Conservation (phyloP, 2,113 vertebrate species). For the Rynchops niger region DNA sequence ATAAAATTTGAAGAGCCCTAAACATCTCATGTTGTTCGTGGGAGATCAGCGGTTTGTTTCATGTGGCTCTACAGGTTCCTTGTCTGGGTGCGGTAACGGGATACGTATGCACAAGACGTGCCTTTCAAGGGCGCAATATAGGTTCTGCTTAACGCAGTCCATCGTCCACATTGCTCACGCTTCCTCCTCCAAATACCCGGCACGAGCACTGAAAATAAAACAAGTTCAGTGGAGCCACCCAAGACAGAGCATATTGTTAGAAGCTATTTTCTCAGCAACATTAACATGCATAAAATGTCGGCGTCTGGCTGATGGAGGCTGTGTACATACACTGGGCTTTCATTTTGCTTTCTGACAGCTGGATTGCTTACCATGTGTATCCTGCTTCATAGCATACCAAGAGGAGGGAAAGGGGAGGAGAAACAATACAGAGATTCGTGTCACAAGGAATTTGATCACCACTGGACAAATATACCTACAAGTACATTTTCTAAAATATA, state of each 20-base stretch:
- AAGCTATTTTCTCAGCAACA: slow-evolving; percentile 13
- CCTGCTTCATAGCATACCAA: not conserved
- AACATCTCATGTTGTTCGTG: slow-evolving; percentile 16
- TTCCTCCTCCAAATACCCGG: not conserved
- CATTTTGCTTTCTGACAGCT: slow-evolving; percentile 41
- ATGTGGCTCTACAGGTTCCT: not conserved
- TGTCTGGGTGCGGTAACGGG: not conserved
- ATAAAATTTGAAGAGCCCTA: slow-evolving; percentile 37
- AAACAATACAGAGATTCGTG: not conserved
- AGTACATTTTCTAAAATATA: not conserved
- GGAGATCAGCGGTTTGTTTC: not conserved
- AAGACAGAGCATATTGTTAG: not conserved
- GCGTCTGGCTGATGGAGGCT: not conserved
- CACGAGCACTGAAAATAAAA: not conserved
- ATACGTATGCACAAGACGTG: not conserved
- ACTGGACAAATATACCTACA: not conserved
- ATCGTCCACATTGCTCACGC: not conserved
- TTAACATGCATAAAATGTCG: slow-evolving; percentile 26
- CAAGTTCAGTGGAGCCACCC: not conserved
- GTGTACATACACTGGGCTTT: not conserved
- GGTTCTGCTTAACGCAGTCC: not conserved
- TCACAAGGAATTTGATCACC: not conserved
- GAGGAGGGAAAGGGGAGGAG: too few species aligned
- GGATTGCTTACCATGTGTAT: not conserved
- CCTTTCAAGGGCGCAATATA: not conserved